These are phyloP conservation scores for Parotocinclus haroldoi DNA, from an alignment of 2,797 vertebrate species.

Conservation along the genomic window DNA sequence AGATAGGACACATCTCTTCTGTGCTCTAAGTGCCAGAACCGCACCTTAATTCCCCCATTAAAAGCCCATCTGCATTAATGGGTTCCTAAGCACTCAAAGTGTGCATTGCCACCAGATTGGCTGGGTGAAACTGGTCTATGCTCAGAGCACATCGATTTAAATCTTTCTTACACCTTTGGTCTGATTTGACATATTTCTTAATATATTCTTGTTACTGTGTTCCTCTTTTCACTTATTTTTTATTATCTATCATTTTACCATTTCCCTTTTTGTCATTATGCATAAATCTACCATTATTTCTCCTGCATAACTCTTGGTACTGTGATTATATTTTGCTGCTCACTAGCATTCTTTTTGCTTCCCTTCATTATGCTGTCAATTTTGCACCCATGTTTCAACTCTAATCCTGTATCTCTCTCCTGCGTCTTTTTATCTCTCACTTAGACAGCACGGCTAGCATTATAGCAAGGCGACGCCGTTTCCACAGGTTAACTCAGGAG, in stretches of 20 bases:
- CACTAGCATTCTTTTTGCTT: too few relatives aligned
- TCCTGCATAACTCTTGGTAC: too few relatives aligned
- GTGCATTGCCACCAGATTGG: conserved; percentile 29
- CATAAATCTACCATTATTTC: too few relatives aligned
- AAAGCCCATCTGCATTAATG: conserved; percentile 49
- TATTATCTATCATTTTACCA: background rate
- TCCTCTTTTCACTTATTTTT: background rate
- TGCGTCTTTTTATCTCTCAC: background rate
- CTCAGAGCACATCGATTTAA: conserved; percentile 45
- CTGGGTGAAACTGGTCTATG: conserved; percentile 25
- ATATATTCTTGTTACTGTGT: background rate
- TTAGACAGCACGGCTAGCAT: conserved; percentile 93
- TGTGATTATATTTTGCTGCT: too few relatives aligned
- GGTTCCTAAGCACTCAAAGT: conserved; percentile 40
- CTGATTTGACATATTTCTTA: conserved; percentile 1
- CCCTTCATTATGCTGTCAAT: too few relatives aligned
- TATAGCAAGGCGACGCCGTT: conserved; percentile 80
- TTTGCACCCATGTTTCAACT: too few relatives aligned
- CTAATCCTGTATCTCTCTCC: too few relatives aligned
- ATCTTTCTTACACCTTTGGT: conserved; percentile 23
- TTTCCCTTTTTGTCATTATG: conserved; percentile 2
- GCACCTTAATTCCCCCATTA: conserved; percentile 47
- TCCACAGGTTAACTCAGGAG: conserved; percentile 87
- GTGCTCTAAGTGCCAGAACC: conserved; percentile 38
- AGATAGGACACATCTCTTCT: conserved; percentile 36